Conservation (phyloP, 2,888 invertebrate species). For the Mamestra brassicae region DNA sequence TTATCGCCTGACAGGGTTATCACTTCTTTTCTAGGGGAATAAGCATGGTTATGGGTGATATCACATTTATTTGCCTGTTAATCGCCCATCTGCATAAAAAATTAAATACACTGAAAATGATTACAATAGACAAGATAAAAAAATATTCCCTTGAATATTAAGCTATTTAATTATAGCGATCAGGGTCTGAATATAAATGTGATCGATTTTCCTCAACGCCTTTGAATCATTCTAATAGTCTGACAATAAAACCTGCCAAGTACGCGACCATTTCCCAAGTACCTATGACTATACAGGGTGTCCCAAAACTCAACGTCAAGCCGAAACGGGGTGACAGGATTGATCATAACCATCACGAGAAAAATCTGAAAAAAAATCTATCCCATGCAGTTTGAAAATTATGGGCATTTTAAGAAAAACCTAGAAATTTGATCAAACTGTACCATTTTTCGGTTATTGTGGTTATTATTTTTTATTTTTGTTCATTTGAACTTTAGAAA, state of each 20-base stretch:
- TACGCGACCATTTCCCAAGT: neutral
- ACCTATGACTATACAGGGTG: neutral
- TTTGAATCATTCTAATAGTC: neutral
- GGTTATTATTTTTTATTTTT: too few species aligned
- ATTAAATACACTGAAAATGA: slow-evolving; percentile 33
- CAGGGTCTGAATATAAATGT: neutral
- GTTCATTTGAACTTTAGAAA: too few species aligned
- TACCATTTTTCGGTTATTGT: too few species aligned
- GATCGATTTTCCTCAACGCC: neutral
- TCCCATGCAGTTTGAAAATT: too few species aligned
- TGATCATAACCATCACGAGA: too few species aligned
- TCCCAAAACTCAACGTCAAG: too few species aligned
- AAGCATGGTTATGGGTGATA: slow-evolving; percentile 34
- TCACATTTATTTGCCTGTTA: slow-evolving; percentile 26
- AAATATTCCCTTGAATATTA: slow-evolving; percentile 6
- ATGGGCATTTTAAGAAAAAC: too few species aligned
- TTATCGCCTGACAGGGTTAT: slow-evolving; percentile 75
- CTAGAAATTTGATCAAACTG: too few species aligned
- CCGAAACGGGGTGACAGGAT: too few species aligned
- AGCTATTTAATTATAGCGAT: neutral
- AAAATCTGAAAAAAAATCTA: too few species aligned
- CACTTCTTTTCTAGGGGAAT: slow-evolving; percentile 47
- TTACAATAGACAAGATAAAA: slow-evolving; percentile 22
- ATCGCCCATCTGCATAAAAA: slow-evolving; percentile 45
- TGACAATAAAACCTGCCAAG: neutral